Conservation (phyloP, 2,797 vertebrate species). For the Sebastes itinus region DNA sequence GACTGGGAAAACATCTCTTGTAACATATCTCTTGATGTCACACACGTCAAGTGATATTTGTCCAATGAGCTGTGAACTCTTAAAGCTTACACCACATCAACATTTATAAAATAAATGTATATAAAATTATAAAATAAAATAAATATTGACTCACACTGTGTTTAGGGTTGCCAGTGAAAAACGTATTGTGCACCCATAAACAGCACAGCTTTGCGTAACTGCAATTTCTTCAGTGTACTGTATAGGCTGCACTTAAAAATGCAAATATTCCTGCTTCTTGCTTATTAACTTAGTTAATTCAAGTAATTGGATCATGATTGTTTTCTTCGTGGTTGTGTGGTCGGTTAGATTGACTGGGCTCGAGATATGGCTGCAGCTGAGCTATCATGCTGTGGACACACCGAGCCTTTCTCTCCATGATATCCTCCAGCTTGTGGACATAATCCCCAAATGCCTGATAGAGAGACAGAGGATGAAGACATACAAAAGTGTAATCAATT, state of each 20-base stretch:
- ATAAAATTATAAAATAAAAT: not conserved
- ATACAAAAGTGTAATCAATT: not conserved
- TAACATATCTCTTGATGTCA: not conserved
- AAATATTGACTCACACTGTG: not conserved
- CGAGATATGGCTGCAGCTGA: slow-evolving; percentile 82
- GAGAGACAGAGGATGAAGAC: slow-evolving; percentile 1
- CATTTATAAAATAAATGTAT: not conserved
- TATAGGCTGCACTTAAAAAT: not conserved
- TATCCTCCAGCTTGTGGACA: slow-evolving; percentile 83
- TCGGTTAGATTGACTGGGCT: slow-evolving; percentile 13
- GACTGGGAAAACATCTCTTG: not conserved
- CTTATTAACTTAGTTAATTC: slow-evolving; percentile 18
- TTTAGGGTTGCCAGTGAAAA: not conserved
- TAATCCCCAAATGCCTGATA: slow-evolving; percentile 87
- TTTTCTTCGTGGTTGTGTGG: slow-evolving; percentile 8
- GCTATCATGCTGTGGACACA: slow-evolving; percentile 83
- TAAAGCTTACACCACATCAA: not conserved
- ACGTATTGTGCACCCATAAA: not conserved
- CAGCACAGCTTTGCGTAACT: not conserved
- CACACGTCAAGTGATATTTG: not conserved
- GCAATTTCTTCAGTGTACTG: not conserved
- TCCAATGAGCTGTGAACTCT: not conserved
- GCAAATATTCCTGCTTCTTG: not conserved
- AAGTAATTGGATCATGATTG: not conserved
- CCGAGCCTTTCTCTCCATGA: slow-evolving; percentile 83